Evolutionary conservation across 2,113 vertebrate species (phyloP).

Genomic region (Limnothrissa miodon): DNA sequence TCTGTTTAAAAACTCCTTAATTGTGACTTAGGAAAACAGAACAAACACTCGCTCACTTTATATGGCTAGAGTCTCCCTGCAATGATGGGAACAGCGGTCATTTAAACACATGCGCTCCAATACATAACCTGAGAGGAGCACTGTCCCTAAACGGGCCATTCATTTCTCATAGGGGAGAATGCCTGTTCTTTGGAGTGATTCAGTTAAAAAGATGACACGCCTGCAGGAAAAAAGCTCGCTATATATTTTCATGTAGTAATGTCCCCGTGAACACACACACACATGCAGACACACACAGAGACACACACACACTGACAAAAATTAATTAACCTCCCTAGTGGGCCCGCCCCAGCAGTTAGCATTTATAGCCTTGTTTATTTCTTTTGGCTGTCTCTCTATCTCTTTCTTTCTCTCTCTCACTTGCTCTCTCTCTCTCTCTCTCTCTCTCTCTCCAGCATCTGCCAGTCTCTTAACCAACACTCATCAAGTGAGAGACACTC

Average conservation of each 20-base stretch:
- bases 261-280: constrained; percentile 31
- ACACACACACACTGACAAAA: constrained; percentile 10
- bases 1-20: neutral
- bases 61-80: neutral
- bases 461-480: constrained; percentile 46
- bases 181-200: neutral
- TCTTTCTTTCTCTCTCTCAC: too few relatives aligned
- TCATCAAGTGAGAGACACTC: constrained; percentile 46
- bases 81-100: neutral
- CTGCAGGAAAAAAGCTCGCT: constrained; percentile 21
- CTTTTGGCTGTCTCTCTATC: constrained; percentile 45
- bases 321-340: constrained; percentile 46
- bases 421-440: too few relatives aligned
- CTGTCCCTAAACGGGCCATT: neutral
- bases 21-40: neutral
- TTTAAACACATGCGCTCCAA: neutral
- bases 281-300: neutral
- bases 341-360: constrained; percentile 32
- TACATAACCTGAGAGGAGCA: neutral
- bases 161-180: neutral
- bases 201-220: constrained; percentile 22
- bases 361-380: constrained; percentile 61
- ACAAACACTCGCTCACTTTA: neutral
- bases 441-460: constrained; percentile 10
- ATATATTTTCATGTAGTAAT: constrained; percentile 42